phyloP scores from a whole-genome alignment of 2,888 invertebrate species.

The Chalcis sispes region DNA sequence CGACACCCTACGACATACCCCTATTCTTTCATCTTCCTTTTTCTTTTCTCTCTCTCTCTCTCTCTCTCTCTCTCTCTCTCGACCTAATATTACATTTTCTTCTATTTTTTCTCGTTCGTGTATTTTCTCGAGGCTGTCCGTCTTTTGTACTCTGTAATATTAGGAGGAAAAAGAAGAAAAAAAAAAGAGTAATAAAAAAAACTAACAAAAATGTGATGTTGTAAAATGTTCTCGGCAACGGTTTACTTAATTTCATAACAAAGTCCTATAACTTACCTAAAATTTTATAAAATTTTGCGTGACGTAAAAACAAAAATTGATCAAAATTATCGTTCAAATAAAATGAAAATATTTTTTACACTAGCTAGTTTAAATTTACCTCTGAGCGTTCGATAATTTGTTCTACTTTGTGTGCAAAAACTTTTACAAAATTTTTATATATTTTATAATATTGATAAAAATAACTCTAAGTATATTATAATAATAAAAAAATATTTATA shows the following conservation, averaged over 20 bases:
- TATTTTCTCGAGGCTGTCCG: conserved; percentile 4
- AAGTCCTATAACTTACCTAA: too few relatives aligned
- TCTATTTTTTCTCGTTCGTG: conserved; percentile 2
- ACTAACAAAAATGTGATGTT: neutral
- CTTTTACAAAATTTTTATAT: too few relatives aligned
- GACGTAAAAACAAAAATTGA: too few relatives aligned
- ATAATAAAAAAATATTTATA: too few relatives aligned
- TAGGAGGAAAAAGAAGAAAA: neutral
- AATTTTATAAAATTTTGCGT: too few relatives aligned
- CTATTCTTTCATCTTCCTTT: conserved; percentile 27
- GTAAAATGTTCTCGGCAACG: neutral
- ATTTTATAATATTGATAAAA: too few relatives aligned
- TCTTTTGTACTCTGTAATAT: neutral
- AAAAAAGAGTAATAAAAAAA: conserved; percentile 6
- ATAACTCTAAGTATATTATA: too few relatives aligned
- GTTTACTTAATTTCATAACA: neutral
- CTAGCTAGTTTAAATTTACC: too few relatives aligned
- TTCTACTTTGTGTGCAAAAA: too few relatives aligned
- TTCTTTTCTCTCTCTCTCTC: conserved; percentile 29
- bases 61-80: conserved; percentile 23
- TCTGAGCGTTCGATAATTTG: too few relatives aligned
- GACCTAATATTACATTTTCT: conserved; percentile 22
- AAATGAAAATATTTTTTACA: too few relatives aligned
- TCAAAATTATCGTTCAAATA: too few relatives aligned
- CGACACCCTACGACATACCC: conserved; percentile 51